Conservation (phyloP, 2,888 invertebrate species). For the Napeogenes inachia region DNA sequence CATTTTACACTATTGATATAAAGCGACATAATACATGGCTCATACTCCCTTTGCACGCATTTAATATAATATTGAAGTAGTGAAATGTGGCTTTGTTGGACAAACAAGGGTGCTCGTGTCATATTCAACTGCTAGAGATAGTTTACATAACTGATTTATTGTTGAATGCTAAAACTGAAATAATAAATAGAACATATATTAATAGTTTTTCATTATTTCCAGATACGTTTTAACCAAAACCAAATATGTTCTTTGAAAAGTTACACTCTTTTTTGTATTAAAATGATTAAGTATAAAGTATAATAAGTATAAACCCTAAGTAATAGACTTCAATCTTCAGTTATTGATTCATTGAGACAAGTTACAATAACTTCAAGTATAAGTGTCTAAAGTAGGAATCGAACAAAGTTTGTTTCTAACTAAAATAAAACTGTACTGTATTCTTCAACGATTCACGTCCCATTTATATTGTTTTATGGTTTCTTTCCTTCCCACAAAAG, state of each 20-base stretch:
- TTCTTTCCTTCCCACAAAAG: slow-evolving; percentile 56
- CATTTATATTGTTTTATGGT: slow-evolving; percentile 72
- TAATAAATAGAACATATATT: no score
- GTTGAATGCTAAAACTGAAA: no score
- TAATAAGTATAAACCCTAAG: no score
- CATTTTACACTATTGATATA: slow-evolving; percentile 20
- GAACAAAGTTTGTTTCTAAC: slow-evolving; percentile 43
- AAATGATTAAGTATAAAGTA: no score
- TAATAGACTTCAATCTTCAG: background rate
- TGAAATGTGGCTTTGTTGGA: slow-evolving; percentile 16
- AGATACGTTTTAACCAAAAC: no score
- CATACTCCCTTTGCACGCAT: slow-evolving; percentile 14
- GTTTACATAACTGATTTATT: slow-evolving; percentile 24
- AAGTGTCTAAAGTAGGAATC: slow-evolving; percentile 45
- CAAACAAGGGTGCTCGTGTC: slow-evolving; percentile 16
- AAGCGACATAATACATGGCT: slow-evolving; percentile 17
- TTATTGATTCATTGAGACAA: background rate
- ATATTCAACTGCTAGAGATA: slow-evolving; percentile 6
- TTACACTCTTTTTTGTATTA: no score
- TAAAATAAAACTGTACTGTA: slow-evolving; percentile 33
- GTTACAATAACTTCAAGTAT: slow-evolving; percentile 13
- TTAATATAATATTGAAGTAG: slow-evolving; percentile 22
- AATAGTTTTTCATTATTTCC: no score
- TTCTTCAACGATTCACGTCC: slow-evolving; percentile 53
- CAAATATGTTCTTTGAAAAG: no score